Base-by-base conservation (phyloP, 2,888 invertebrate species). In the Drosophila birchii region DNA sequence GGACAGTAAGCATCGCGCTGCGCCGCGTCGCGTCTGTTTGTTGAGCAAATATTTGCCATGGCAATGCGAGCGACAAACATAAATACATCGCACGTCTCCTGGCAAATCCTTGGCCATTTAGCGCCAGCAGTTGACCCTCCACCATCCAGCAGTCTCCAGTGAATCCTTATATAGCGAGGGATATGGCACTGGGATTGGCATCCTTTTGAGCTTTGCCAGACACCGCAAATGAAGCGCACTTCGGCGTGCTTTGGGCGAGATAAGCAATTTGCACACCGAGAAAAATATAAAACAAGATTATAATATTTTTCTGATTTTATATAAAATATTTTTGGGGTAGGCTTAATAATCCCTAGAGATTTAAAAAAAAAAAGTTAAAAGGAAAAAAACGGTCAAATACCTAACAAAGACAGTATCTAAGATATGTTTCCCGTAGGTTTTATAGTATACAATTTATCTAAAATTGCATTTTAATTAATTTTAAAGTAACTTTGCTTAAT, bases 221-320 rank as follows among this genome's bases (percentile, higher is more conserved):
- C 77, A 64, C 69, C 76, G 59, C 86, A 86, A 85, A 88, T 86
- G 84, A 86, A 86, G 84, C 88, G 88, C 76, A 86, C 80, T 77
- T 80, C 56, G 80, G 84, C 83, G 83, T 85, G 86, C 75, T 80
- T 69, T 73, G 18, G 54, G 67, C 55, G 71, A 84, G 89, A 87
- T 87, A 87, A 87, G 88, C 83, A 77, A 82, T 34, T 14, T 3
- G n/a, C 16, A 20, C 64, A 66, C 64, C 23, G 64, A 6, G 29
- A 49, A 20, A 39, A 58, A 34, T 14, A 7, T 2, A 18, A 47
- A 23, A 41, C 14, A 12, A 5, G 41, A 8, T 29, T 29, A 8
- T 29, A 29, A 29, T 29, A 29, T 18, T 20, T 43, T 23, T 1
- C 1, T 9, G 9, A n/a, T 1, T 26, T 26, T n/a, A 7, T 45